Evolutionary conservation across 2,113 vertebrate genomes (phyloP).

Genomic region (Numenius arquata): DNA sequence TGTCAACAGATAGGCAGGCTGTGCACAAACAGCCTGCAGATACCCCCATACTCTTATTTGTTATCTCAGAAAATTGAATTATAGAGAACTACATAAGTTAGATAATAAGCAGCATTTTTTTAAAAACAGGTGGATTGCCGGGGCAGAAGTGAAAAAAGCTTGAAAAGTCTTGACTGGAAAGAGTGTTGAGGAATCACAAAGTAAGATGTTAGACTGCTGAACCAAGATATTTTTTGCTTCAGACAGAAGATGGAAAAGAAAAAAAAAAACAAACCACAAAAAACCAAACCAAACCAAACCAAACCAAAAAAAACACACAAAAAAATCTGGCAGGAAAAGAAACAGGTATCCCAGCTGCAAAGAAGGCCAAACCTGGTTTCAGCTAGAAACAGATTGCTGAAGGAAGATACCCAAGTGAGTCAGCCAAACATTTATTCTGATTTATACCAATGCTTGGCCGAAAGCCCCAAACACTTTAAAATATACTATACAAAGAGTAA

Average conservation of each 20-base stretch:
- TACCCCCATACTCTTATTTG: background rate
- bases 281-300: background rate
- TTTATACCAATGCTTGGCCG: background rate
- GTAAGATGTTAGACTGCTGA: background rate
- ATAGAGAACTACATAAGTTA: background rate
- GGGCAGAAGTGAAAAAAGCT: background rate
- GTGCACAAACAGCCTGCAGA: background rate
- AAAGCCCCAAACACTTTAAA: background rate
- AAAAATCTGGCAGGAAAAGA: background rate
- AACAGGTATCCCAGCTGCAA: slow-evolving; percentile 11
- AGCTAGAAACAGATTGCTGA: slow-evolving; percentile 3
- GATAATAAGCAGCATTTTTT: background rate
- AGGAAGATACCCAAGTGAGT: background rate
- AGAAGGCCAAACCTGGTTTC: background rate
- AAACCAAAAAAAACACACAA: background rate
- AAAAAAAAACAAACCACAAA: background rate
- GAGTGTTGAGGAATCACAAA: background rate
- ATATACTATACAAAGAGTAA: background rate
- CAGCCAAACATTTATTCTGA: slow-evolving; percentile 14
- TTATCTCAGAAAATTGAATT: background rate
- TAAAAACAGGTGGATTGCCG: background rate
- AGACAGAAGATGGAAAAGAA: background rate
- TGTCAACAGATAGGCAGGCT: background rate
- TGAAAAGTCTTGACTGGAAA: background rate
- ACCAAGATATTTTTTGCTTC: background rate